Evolutionary conservation across 2,797 vertebrate species (phyloP), one percentile per base, ranked within the genome.

Genomic region (Sphenopsis melanotis): DNA sequence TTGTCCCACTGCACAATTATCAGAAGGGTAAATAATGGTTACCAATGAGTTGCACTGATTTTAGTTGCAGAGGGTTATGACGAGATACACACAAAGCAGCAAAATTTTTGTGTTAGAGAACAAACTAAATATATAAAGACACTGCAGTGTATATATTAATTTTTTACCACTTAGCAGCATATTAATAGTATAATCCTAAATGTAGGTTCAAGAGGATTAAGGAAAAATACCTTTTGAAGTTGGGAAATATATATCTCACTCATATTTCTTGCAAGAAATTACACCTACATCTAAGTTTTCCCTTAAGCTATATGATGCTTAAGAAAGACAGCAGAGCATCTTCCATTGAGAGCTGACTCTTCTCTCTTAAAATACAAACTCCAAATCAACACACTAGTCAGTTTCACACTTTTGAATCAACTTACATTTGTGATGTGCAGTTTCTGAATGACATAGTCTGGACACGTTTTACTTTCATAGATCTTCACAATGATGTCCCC

Each of bases 371-470:
- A 79, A 55, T n/a, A 44, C 26, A 61, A 50, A 57, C 39, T 87
- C 17, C 76, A 92, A 37, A 66, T 1, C 37, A 21, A 50, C 21
- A 47, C 23, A 78, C 12, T 10, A 76, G 27, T 14, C 34, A 90
- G 27, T 8, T 55, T 64, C n/a, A 44, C 7, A 44, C 12, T 66
- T 72, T 11, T 47, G 42, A 78, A 27, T 23, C 63, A 44, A 96
- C 98, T 98, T 93, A 98, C 98, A 1, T 98, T 93, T 79, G 95
- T 96, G n/a, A 99, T 96, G 66, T 87, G 98, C 87, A 99, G 96
- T 70, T 97, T 99, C 93, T 99, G 99, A 96, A 99, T 98, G 77
- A 98, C 97, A 70, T 99, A 99, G 96, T 99, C 99, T 0, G 99
- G 99, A 69, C 98, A 99, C 0, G 81, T 96, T 86, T 99, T 98